Evolutionary conservation across 2,888 invertebrate species (phyloP), one percentile per base, ranked within the genome.

Genomic region (Micropterix aruncella): DNA sequence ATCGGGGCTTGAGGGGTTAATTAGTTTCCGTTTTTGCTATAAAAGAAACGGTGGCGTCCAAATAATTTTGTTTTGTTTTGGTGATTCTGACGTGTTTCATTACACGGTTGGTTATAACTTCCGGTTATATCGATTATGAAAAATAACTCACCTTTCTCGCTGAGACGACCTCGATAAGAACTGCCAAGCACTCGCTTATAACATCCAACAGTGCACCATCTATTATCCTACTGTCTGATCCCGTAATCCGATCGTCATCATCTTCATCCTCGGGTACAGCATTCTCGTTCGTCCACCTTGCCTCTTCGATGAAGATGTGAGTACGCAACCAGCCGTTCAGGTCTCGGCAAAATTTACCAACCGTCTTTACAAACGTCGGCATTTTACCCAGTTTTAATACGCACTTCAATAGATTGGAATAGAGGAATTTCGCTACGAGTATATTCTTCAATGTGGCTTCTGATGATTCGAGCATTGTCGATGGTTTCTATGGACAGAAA

Each of bases 111-210:
- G n/a, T n/a, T n/a, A n/a, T n/a, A n/a, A n/a, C n/a, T n/a, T n/a
- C n/a, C n/a, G n/a, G n/a, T n/a, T n/a, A n/a, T n/a, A n/a, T n/a
- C n/a, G n/a, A n/a, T n/a, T n/a, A n/a, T n/a, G n/a, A n/a, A n/a
- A n/a, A n/a, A n/a, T n/a, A n/a, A n/a, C n/a, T n/a, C 53, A 69
- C 71, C 62, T 65, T 68, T 55, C 70, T 70, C 1, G 66, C 65
- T 1, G 65, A 59, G 48, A 68, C 58, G 27, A 63, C 61, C 56
- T 69, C 67, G n/a, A 61, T 54, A 2, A 70, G 43, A 2, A 60
- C 56, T 48, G 69, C 66, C 54, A 71, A 54, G 50, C 65, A 59
- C 4, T 60, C 50, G 40, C 53, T 59, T 40, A 70, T 47, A 41
- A 69, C 47, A 45, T 65, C 58, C 51, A 67, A 66, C 50, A 67